These are phyloP conservation scores for Neoascia interrupta DNA, from an alignment of 2,888 invertebrate genomes.

Conservation along the genomic window DNA sequence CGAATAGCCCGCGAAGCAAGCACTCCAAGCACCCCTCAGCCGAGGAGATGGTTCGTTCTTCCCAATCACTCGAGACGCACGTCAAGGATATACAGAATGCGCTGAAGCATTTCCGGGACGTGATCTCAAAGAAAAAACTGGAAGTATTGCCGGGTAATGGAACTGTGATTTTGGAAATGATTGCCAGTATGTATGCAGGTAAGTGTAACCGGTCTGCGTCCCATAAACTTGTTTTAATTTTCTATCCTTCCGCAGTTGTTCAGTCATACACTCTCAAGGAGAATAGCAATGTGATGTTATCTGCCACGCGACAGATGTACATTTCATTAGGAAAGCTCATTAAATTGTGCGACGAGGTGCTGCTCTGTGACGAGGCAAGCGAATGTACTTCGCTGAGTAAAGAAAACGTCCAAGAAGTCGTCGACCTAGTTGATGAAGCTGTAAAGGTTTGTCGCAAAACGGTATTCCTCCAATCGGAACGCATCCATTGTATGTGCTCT, in stretches of 20 bases:
- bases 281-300: slow-evolving; percentile 79
- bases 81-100: slow-evolving; percentile 88
- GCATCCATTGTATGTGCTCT: not conserved
- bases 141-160: slow-evolving; percentile 97
- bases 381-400: slow-evolving; percentile 81
- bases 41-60: slow-evolving; percentile 83
- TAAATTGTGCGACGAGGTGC: slow-evolving; percentile 93
- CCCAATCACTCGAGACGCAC: slow-evolving; percentile 87
- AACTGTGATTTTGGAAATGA: slow-evolving; percentile 94
- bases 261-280: slow-evolving; percentile 78
- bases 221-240: not conserved
- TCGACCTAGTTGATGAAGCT: slow-evolving; percentile 86
- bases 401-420: slow-evolving; percentile 85
- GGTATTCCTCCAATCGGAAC: not conserved
- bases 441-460: slow-evolving; percentile 82
- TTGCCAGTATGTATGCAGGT: slow-evolving; percentile 91
- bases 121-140: slow-evolving; percentile 93
- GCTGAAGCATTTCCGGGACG: slow-evolving; percentile 94
- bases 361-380: slow-evolving; percentile 82
- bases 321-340: slow-evolving; percentile 92
- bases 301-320: slow-evolving; percentile 92
- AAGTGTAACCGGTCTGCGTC: slow-evolving; percentile 1
- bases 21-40: slow-evolving; percentile 79
- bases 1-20: slow-evolving; percentile 83
- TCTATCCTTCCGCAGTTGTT: slow-evolving; percentile 73